phyloP scores from a whole-genome alignment of 2,888 invertebrate species.

The Eupelmus urozonus region DNA sequence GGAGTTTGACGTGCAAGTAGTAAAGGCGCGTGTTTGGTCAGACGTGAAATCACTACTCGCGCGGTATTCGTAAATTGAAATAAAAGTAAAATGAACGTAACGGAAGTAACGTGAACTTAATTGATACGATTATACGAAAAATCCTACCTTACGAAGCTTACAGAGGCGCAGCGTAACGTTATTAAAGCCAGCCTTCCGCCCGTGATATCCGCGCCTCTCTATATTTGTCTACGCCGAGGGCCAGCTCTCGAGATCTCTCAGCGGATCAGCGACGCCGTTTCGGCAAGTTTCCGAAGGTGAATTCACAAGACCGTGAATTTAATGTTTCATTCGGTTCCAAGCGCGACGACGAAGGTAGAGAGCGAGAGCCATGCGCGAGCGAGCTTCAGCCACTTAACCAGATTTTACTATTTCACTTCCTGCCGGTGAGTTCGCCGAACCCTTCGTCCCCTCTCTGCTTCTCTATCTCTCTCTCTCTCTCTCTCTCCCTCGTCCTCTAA shows the following conservation, averaged over 20 bases:
- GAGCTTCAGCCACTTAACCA: slow-evolving; percentile 52
- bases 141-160: too few relatives aligned
- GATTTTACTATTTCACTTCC: slow-evolving; percentile 57
- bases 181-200: too few relatives aligned
- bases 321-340: slow-evolving; percentile 51
- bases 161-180: too few relatives aligned
- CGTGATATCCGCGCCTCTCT: neutral
- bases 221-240: neutral
- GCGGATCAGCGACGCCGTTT: neutral
- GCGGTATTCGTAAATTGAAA: too few relatives aligned
- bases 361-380: neutral
- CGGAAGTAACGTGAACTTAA: too few relatives aligned
- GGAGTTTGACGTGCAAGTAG: too few relatives aligned
- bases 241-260: neutral
- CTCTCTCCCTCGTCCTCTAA: too few relatives aligned
- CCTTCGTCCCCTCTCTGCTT: too few relatives aligned
- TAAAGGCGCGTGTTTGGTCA: neutral
- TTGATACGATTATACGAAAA: too few relatives aligned
- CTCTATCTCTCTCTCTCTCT: too few relatives aligned
- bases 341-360: neutral
- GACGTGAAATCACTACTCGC: too few relatives aligned
- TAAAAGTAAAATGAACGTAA: too few relatives aligned
- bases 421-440: neutral
- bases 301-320: slow-evolving; percentile 50
- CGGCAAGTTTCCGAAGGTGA: slow-evolving; percentile 43